Base-by-base conservation (phyloP, 2,888 invertebrate species). In the Elegia similella region DNA sequence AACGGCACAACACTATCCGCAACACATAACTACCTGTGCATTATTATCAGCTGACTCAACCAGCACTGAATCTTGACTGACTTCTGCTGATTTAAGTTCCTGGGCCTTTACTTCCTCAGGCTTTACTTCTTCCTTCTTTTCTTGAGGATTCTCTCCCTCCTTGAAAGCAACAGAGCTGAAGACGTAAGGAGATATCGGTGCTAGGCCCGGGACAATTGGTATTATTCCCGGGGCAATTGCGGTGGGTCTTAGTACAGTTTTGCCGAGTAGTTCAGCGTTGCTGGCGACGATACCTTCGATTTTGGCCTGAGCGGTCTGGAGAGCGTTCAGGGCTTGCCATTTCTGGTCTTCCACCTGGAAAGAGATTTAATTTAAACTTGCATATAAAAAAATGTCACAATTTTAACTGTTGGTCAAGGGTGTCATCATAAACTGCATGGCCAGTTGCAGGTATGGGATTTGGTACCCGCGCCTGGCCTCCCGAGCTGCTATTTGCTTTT, bases 261-360 rank as follows among this genome's bases (percentile, higher is more conserved):
- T 82, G 1, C 83, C 83, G 0, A 80, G 50, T 0, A 61, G 58
- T 0, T 69, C 73, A 7, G 83, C 76, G 6, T 72, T 73, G 63
- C 68, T 81, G 0, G 88, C 86, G 0, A 81, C 59, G 6, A 76
- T 72, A 0, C 84, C 89, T 7, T 86, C 86, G 1, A 83, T 55
- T 38, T 82, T 77, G 12, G 90, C 89, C 55, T 84, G 78, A 16
- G 83, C 84, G 0, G 84, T 80, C 59, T 84, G 81, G 1, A 80
- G 57, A 7, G 86, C 86, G 55, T 86, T 84, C 0, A 87, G 50
- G 0, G 82, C 82, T 60, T 88, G 88, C 87, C 88, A 88, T 75
- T 88, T 87, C 70, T 80, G 78, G 8, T 90, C 90, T 54, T 90
- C 86, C 0, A 65, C 72, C 23, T 23, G 23, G 5, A 23, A 23